Evolutionary conservation across 2,797 vertebrate species (phyloP).

Genomic region (Streptopelia turtur): DNA sequence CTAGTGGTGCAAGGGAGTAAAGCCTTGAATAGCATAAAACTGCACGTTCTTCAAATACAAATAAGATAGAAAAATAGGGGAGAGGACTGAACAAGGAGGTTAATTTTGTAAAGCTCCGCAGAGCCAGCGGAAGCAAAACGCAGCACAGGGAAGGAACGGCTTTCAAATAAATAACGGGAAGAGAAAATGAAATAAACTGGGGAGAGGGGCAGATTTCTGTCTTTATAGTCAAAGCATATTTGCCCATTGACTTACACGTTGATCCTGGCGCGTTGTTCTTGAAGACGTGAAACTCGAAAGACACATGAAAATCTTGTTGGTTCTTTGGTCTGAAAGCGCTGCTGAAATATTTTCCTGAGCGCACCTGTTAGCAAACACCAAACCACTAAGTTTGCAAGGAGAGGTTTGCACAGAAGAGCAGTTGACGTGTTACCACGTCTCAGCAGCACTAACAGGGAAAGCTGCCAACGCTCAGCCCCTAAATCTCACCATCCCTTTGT

Average conservation of each 20-base stretch:
- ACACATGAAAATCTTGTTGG: background rate
- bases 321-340: background rate
- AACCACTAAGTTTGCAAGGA: too few species aligned
- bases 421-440: background rate
- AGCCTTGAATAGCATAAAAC: background rate
- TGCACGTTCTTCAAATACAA: background rate
- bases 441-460: background rate
- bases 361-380: background rate
- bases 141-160: background rate
- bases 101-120: background rate
- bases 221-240: background rate
- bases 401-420: background rate
- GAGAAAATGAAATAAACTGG: background rate
- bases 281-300: background rate
- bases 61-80: background rate
- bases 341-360: background rate
- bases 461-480: background rate
- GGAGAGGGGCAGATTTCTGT: background rate
- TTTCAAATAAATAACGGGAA: background rate
- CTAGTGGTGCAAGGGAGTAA: background rate
- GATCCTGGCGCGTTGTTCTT: background rate
- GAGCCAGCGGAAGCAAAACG: background rate
- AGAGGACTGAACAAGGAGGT: background rate
- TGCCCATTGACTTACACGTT: background rate
- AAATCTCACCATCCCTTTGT: background rate